Base-by-base conservation (phyloP, 2,113 vertebrate species). In the Perognathus longimembris region DNA sequence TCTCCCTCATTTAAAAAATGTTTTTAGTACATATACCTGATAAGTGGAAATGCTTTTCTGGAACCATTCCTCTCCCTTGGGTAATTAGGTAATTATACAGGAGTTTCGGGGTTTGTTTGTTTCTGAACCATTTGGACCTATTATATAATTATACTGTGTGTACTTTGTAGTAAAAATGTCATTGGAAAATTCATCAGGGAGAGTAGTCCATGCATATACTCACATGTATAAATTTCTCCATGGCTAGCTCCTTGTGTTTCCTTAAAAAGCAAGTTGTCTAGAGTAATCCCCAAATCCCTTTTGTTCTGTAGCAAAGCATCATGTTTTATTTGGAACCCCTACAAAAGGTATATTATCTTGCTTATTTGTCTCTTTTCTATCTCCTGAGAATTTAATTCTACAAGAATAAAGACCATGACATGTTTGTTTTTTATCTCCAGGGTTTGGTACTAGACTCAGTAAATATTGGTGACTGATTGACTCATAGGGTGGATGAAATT, bases 81-180 rank as follows among this genome's bases (percentile, higher is more conserved):
- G 21, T 96, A 97, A 94, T 93, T 94, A 71, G 94, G 73, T 96
- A 96, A 94, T 92, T 96, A 32, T 95, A 74, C 12, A 91, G 34
- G 28, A 26, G 59, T 18, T 84, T 57, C 30, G 73, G 4, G 57
- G 30, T 88, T 94, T 64, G 96, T 97, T 97, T 96, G 57, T 95
- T 96, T 79, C 76, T 86, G 42, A 96, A 42, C n/a, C 32, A 96
- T 97, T 96, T 96, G 79, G 92, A 90, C 71, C 73, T 94, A 42
- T 95, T 95, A 89, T 22, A 18, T 92, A 93, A 95, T 94, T 97
- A 85, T 3, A 90, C 40, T 76, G 9, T 88, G 38, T 77, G 42
- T 69, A 89, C 88, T 91, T 92, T 59, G 2, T 94, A 66, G 36
- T 87, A 94, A 96, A 91, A 95, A 91, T 79, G 57, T 38, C 74